Evolutionary conservation across 2,797 vertebrate species (phyloP).

Genomic region (Dendrocincla tyrannina): DNA sequence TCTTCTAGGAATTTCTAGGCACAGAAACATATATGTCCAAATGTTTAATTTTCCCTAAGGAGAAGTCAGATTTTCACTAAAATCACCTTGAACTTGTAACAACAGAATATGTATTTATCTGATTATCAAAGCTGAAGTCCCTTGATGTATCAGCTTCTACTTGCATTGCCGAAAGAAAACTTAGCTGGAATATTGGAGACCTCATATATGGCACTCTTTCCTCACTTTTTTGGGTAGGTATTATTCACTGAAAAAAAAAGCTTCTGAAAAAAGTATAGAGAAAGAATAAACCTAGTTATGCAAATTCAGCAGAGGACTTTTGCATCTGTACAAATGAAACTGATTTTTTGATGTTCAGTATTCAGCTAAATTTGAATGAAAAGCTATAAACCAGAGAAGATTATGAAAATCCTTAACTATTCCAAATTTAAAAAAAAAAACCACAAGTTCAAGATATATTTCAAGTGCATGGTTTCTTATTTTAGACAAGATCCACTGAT

Average conservation of each 20-base stretch:
- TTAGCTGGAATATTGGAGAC: background rate
- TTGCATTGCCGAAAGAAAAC: background rate
- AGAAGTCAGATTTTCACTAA: background rate
- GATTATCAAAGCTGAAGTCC: background rate
- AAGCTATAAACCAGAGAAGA: background rate
- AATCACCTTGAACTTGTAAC: background rate
- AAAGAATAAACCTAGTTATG: slow-evolving; percentile 7
- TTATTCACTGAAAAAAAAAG: background rate
- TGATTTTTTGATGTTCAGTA: slow-evolving; percentile 51
- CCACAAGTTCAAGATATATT: background rate
- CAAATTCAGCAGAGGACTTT: slow-evolving; percentile 26
- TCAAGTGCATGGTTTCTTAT: slow-evolving; percentile 12
- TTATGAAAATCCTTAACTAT: slow-evolving; percentile 15
- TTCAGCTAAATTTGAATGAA: slow-evolving; percentile 26
- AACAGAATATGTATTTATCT: background rate
- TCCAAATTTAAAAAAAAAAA: background rate
- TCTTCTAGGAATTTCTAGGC: background rate
- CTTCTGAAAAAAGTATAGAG: background rate
- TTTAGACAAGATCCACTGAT: slow-evolving; percentile 51
- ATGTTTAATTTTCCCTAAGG: background rate
- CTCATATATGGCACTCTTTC: background rate
- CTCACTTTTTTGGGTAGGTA: background rate
- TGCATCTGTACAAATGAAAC: slow-evolving; percentile 42
- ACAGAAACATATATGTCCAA: background rate
- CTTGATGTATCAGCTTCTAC: background rate